Evolutionary conservation across 2,888 invertebrate species (phyloP), one percentile per base, ranked within the genome.

Genomic region (Macrophya annulata): DNA sequence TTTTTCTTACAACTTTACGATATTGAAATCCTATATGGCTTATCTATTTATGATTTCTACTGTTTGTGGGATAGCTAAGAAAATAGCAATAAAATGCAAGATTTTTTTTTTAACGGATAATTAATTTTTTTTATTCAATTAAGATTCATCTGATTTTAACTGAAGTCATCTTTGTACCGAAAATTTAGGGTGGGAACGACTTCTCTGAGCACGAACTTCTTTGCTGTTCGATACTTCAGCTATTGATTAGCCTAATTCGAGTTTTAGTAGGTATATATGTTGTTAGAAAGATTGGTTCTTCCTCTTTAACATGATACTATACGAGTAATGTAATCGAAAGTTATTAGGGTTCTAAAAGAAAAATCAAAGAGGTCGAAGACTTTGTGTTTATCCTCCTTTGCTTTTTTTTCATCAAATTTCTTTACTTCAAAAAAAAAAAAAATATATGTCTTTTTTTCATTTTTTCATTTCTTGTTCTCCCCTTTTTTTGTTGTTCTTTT

Each of bases 201-300:
- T 68, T 55, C 15, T 17, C 55, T 10, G 68, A 37, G 37, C 68
- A 68, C 45, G 45, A 45, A 74, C 45, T 45, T 25, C 40, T 74
- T 45, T 15, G 68, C 55, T 37, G 68, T 6, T 37, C 68, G 68
- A 74, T 45, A 74, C 45, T 45, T 43, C 4, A 74, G 45, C 72
- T 74, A 74, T 74, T 45, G 72, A 74, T 74, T 43, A 74, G 72
- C n/a, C 72, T 74, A 43, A 74, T 74, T 74, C 72, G 12, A 74
- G 72, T 45, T 45, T 45, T 45, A 10, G 43, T 25, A 74, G 2
- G 4, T 62, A 48, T 48, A 4, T 68, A 37, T 4, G 37, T 68
- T 68, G 37, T 68, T 68, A 15, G 68, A 68, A 68, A 68, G 37
- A 68, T 68, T 68, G 68, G 37, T 12, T 68, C 68, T 37, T 68